Evolutionary conservation across 2,888 invertebrate species (phyloP).

Genomic region (Asteroscopus sphinx): DNA sequence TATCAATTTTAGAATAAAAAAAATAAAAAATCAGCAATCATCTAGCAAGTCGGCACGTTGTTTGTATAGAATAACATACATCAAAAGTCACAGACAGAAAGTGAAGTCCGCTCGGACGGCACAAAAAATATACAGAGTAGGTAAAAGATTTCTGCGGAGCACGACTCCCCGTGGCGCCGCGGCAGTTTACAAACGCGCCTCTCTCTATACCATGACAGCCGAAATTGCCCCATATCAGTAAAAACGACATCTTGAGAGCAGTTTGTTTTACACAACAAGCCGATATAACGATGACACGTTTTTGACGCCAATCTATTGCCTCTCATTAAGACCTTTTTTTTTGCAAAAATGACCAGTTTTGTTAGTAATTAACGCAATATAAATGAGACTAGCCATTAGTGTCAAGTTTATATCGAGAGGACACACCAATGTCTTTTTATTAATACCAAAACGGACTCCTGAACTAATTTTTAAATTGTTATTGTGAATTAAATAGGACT

Average conservation of each 20-base stretch:
- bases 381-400: constrained; percentile 50
- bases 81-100: constrained; percentile 60
- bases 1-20: constrained; percentile 1
- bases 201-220: constrained; percentile 83
- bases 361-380: constrained; percentile 54
- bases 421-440: constrained; percentile 26
- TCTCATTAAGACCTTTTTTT: constrained; percentile 68
- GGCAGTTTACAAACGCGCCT: constrained; percentile 77
- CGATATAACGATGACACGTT: constrained; percentile 75
- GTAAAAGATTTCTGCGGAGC: constrained; percentile 82
- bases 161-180: constrained; percentile 81
- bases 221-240: constrained; percentile 82
- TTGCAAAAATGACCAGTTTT: constrained; percentile 51
- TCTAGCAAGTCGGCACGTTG: constrained; percentile 33
- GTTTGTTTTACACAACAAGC: constrained; percentile 87
- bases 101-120: constrained; percentile 48
- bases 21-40: constrained; percentile 3
- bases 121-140: constrained; percentile 73
- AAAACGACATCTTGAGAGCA: constrained; percentile 75
- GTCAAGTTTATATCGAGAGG: constrained; percentile 42
- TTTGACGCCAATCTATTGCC: constrained; percentile 72
- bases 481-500: constrained; percentile 11
- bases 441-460: constrained; percentile 5
- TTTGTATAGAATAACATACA: constrained; percentile 53
- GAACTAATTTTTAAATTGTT: constrained; percentile 35